These are phyloP conservation scores for Etheostoma perlongum DNA, from an alignment of 2,797 vertebrate species.

Conservation along the genomic window DNA sequence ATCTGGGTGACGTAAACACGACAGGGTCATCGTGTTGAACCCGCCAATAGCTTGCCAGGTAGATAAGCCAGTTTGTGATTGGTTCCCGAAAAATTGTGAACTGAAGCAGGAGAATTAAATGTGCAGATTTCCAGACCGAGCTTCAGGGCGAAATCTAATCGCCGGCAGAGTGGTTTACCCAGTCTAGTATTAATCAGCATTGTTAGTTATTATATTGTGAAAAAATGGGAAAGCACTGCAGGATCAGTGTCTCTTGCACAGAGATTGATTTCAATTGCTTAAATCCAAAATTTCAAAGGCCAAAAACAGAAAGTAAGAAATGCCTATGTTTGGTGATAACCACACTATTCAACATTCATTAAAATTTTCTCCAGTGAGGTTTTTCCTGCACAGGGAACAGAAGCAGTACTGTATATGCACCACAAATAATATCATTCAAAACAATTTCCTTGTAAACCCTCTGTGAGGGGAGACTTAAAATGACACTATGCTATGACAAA, in stretches of 20 bases:
- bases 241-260: background rate
- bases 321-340: background rate
- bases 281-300: background rate
- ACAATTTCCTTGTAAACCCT: conserved; percentile 8
- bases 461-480: background rate
- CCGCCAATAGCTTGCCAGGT: no score
- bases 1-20: no score
- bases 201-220: background rate
- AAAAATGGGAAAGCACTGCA: conserved; percentile 11
- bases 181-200: background rate
- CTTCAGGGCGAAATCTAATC: no score
- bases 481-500: conserved; percentile 4
- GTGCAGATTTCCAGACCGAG: no score
- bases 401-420: background rate
- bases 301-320: background rate
- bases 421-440: conserved; percentile 18
- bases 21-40: no score
- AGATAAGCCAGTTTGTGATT: no score
- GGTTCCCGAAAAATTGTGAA: no score
- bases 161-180: no score
- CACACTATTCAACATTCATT: background rate
- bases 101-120: no score
- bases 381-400: background rate
- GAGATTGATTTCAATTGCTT: background rate
- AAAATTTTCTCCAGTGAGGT: background rate